Percentiles rank a stretch among this genome's conserved stretches.
Evolutionary conservation across 2,113 vertebrate species (phyloP).

Genomic region (Amphiprion percula): DNA sequence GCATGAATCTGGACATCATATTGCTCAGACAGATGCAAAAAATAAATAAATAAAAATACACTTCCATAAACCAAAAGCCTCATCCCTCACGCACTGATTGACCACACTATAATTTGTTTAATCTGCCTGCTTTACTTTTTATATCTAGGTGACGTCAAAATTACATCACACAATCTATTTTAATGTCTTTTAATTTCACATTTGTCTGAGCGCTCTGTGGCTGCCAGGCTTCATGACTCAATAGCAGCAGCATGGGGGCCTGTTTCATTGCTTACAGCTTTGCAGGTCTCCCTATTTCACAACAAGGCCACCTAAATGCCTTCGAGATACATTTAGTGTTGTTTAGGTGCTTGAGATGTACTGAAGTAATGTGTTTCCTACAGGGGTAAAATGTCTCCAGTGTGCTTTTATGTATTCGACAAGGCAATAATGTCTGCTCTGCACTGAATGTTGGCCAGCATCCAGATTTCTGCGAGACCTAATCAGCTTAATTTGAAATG

Average conservation of each 20-base stretch:
- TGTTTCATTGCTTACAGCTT: conserved; percentile 49
- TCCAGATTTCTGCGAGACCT: conserved; percentile 59
- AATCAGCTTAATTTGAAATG: conserved; percentile 61
- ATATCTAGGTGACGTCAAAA: background rate
- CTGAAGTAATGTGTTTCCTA: conserved; percentile 40
- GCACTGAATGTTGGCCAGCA: conserved; percentile 46
- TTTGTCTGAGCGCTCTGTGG: background rate
- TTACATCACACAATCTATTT: background rate
- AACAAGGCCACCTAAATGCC: conserved; percentile 61
- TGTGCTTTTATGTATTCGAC: conserved; percentile 56
- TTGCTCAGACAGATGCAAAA: conserved; percentile 13
- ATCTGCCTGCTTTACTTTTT: background rate
- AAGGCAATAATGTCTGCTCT: conserved; percentile 49
- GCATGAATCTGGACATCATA: conserved; percentile 11
- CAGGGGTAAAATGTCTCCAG: conserved; percentile 63
- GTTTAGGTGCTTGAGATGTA: conserved; percentile 41
- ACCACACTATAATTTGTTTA: background rate
- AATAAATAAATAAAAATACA: background rate
- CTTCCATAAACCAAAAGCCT: conserved; percentile 3
- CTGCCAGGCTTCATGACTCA: conserved; percentile 19
- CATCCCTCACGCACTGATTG: background rate
- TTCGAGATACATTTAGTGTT: conserved; percentile 46
- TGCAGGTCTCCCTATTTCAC: conserved; percentile 19
- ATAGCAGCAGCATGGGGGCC: background rate
- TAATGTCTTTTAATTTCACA: background rate